phyloP scores from a whole-genome alignment of 1,140 invertebrate genomes.

The Drosophila chauvacae region DNA sequence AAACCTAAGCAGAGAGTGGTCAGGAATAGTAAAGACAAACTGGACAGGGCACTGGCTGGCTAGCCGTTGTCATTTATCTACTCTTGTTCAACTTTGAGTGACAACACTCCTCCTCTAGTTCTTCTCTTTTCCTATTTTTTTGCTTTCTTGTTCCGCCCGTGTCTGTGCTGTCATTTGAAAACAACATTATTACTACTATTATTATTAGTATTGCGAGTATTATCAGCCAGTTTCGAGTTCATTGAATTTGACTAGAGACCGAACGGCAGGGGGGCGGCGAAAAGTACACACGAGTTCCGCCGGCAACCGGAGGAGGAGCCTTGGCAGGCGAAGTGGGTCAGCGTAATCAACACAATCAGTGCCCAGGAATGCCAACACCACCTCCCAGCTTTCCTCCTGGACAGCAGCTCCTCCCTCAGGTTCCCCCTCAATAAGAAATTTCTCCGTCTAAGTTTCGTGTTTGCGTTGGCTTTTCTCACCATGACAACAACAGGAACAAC shows the following conservation, averaged over 20 bases:
- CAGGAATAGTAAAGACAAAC: conserved; percentile 5
- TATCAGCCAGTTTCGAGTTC: conserved; percentile 82
- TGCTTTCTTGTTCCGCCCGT: conserved; percentile 17
- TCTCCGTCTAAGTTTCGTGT: conserved; percentile 59
- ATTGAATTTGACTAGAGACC: conserved; percentile 72
- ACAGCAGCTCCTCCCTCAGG: conserved; percentile 12
- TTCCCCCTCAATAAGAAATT: conserved; percentile 17
- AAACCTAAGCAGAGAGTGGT: not conserved
- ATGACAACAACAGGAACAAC: conserved; percentile 69
- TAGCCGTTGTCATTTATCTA: conserved; percentile 42
- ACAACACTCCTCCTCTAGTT: conserved; percentile 25
- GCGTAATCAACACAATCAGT: conserved; percentile 80
- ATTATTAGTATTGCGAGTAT: conserved; percentile 77
- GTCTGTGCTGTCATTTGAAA: conserved; percentile 70
- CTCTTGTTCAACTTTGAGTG: conserved; percentile 42
- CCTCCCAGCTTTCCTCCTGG: conserved; percentile 5
- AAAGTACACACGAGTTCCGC: conserved; percentile 42
- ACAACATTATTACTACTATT: conserved; percentile 79
- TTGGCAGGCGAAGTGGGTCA: conserved; percentile 77
- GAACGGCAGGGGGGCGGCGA: not conserved
- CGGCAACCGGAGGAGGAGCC: conserved; percentile 41
- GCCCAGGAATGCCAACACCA: conserved; percentile 61
- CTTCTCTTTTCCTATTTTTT: conserved; percentile 6
- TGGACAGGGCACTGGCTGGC: conserved; percentile 4
- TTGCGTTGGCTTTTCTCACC: conserved; percentile 71